Evolutionary conservation across 2,113 vertebrate species (phyloP), one percentile per base, ranked within the genome.

Genomic region (Stercorarius parasiticus): DNA sequence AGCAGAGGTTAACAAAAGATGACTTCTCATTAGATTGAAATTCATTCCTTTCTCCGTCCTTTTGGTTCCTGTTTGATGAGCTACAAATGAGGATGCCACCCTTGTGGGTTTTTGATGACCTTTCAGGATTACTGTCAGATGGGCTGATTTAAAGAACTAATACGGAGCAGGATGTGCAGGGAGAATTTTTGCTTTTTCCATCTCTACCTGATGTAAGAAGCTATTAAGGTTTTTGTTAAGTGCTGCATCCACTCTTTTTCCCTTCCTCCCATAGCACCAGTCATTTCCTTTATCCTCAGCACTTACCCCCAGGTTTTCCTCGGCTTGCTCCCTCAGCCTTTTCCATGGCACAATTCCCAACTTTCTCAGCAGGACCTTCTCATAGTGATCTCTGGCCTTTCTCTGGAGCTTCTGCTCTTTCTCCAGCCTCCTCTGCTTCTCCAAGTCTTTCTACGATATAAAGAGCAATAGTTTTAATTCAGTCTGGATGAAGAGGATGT

Each of bases 261-360:
- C 56, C 25, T 86, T 80, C 78, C 23, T 90, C 29, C 80, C 34
- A 64, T 47, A 15, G 69, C 22, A 84, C 29, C 62, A 77, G 73
- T 56, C n/a, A 49, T 92, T 87, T 53, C n/a, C 55, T 77, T 61
- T 86, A 53, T 52, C 45, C 64, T 74, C 25, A 77, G 81, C 53
- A 80, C 89, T 91, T 94, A 99, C 99, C 99, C 98, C 88, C 22
- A 90, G 47, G 40, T 98, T 98, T 95, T 95, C 88, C 82, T 95
- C 97, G 95, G 94, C 97, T 96, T 98, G 97, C 71, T 98, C 94
- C 94, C 98, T 96, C 53, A 99, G 94, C 69, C 78, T 98, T 98
- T 98, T 99, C 99, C 99, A 99, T 66, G 99, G 99, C 6, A 96
- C 96, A 81, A 99, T 97, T 58, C 99, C 99, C 92, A 95, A 93